Evolutionary conservation across 2,113 vertebrate species (phyloP).

Genomic region (Silurus meridionalis): DNA sequence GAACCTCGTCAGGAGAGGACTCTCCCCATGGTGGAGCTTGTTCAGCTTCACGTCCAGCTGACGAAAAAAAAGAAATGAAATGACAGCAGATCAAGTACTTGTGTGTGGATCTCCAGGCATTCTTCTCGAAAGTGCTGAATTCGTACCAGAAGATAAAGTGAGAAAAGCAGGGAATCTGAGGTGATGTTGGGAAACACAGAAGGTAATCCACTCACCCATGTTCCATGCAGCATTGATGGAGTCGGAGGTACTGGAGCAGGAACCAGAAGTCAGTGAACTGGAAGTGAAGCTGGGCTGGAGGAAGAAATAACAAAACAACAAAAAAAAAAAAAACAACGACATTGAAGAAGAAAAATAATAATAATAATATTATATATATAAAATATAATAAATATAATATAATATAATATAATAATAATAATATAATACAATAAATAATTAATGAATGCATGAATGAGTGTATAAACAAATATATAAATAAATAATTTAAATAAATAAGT

Average conservation of each 20-base stretch:
- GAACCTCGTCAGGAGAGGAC: conserved; percentile 89
- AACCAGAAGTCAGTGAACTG: conserved; percentile 78
- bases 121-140: background rate
- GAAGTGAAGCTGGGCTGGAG: conserved; percentile 90
- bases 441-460: too few relatives aligned
- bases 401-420: too few relatives aligned
- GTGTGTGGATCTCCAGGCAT: background rate
- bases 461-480: too few relatives aligned
- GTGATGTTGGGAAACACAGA: background rate
- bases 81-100: background rate
- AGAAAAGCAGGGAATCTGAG: background rate
- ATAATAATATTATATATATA: too few relatives aligned
- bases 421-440: too few relatives aligned
- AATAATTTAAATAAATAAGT: too few relatives aligned
- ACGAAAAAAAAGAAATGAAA: background rate
- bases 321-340: background rate
- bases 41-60: conserved; percentile 81
- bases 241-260: conserved; percentile 92
- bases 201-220: conserved; percentile 70
- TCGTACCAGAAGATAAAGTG: background rate
- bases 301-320: background rate
- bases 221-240: conserved; percentile 83
- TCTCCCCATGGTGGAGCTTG: conserved; percentile 83
- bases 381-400: too few relatives aligned
- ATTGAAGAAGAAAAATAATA: too few relatives aligned